Evolutionary conservation across 2,888 invertebrate species (phyloP), one percentile per base, ranked within the genome.

Genomic region (Vandiemenella viatica): DNA sequence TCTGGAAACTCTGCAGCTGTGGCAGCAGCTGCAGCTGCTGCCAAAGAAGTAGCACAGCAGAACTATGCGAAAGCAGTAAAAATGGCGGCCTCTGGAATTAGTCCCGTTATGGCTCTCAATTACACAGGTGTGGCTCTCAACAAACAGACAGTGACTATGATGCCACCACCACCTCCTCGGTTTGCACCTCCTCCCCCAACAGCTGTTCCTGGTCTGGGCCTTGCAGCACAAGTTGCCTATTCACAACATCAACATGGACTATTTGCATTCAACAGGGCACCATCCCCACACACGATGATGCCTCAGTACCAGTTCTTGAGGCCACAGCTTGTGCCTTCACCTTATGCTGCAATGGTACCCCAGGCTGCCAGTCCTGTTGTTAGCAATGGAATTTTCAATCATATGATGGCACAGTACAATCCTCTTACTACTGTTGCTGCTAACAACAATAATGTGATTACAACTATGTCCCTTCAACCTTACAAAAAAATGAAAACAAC

Each of bases 401-500:
- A 63, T 38, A 56, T 62, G 53, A 55, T 63, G 41, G 50, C 50
- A 13, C 53, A 51, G 37, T 49, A 53, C 38, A 53, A 46, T 41
- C 61, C 60, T 65, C 62, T 65, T 68, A 67, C 68, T 45, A 52
- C 42, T 50, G 46, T 55, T n/a, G 46, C 53, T 43, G 49, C 52
- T 43, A 65, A 67, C 58, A 69, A 69, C 58, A 68, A 67, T 56
- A 69, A 70, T 56, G 45, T 56, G 37, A 51, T 55, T 50, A 51
- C 55, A 21, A 67, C 67, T 56, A 73, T 75, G 52, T 76, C 77
- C 18, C 74, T 84, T 64, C 87, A 87, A 66, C 89, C 89, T 50
- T 88, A 85, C 70, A 89, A 89, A 71, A 88, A 88, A 72, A 82
- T 88, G 80, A 88, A 88, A 73, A 88, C 88, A 61, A 86, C 82